These are phyloP conservation scores for Macrosoma leucophasiata DNA, from an alignment of 2,888 invertebrate species.

Conservation along the genomic window DNA sequence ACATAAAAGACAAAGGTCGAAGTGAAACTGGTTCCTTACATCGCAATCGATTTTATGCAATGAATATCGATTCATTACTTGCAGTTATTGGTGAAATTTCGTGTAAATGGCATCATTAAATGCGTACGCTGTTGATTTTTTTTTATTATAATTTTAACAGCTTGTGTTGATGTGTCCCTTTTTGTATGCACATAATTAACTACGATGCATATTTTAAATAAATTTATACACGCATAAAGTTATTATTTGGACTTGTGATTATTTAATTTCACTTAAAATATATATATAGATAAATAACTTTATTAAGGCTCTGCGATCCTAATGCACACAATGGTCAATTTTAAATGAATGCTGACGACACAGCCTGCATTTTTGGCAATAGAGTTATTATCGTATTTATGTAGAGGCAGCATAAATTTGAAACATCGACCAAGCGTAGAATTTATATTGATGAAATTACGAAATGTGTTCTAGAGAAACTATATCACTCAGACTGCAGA, in stretches of 20 bases:
- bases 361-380: constrained; percentile 58
- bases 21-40: constrained; percentile 42
- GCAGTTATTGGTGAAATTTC: constrained; percentile 41
- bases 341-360: constrained; percentile 50
- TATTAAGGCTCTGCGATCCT: constrained; percentile 25
- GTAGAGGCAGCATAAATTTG: no score
- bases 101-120: constrained; percentile 39
- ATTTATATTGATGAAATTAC: no score
- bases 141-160: no score
- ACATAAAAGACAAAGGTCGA: constrained; percentile 52
- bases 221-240: no score
- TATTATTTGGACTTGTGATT: neutral
- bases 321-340: constrained; percentile 41
- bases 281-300: constrained; percentile 7
- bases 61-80: constrained; percentile 46
- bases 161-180: no score
- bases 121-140: constrained; percentile 24
- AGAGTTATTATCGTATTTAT: no score
- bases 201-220: no score
- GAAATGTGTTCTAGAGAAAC: no score
- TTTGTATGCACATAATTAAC: no score
- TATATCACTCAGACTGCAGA: no score
- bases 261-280: constrained; percentile 4
- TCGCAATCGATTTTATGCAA: constrained; percentile 58
- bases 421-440: no score